Evolutionary conservation across 2,888 invertebrate genomes (phyloP).

Genomic region (Metellina segmentata): DNA sequence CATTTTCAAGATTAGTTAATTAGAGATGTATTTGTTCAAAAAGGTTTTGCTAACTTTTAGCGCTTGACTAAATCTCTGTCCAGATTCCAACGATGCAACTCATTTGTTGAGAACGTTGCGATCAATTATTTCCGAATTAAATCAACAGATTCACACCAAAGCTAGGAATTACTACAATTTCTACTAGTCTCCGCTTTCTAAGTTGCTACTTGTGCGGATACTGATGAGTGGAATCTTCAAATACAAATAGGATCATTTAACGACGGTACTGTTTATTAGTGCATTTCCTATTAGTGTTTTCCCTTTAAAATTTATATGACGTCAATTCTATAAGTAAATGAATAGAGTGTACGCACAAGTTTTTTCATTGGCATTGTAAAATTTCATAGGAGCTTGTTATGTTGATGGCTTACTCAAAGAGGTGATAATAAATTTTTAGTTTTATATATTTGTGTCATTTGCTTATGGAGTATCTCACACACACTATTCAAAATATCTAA

Average conservation of each 20-base stretch:
- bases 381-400: constrained; percentile 77
- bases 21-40: too few species aligned
- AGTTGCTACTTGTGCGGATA: constrained; percentile 4
- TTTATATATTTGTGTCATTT: constrained; percentile 71
- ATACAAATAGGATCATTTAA: background rate
- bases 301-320: background rate
- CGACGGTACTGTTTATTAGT: background rate
- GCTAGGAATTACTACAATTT: too few species aligned
- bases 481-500: background rate
- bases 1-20: too few species aligned
- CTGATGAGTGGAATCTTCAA: background rate
- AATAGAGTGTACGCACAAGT: constrained; percentile 75
- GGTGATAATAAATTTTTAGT: constrained; percentile 77
- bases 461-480: background rate
- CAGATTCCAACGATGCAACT: too few species aligned
- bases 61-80: too few species aligned
- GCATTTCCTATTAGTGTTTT: background rate
- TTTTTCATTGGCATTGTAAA: constrained; percentile 76
- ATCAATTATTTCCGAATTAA: too few species aligned
- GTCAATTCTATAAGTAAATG: constrained; percentile 2
- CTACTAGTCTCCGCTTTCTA: background rate
- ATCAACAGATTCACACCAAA: too few species aligned
- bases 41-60: too few species aligned
- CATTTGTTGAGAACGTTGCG: too few species aligned
- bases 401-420: constrained; percentile 74